These are phyloP conservation scores for Sorex araneus DNA, from an alignment of 2,113 vertebrate species.

Conservation along the genomic window DNA sequence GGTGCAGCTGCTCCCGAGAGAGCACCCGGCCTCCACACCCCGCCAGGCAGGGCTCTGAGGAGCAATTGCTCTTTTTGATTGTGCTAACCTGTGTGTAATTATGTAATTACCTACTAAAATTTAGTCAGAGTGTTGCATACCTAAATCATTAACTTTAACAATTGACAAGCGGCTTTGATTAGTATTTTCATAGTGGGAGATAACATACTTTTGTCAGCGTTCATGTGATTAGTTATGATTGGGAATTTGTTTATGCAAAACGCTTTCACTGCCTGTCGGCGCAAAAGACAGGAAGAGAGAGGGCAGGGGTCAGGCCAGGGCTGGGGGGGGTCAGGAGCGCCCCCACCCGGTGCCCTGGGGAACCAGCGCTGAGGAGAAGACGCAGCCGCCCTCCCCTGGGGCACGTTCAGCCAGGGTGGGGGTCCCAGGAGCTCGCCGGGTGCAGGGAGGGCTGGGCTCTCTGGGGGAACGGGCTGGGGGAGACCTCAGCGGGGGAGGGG, in stretches of 20 bases:
- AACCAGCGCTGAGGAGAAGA: not conserved
- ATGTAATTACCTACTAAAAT: constrained; percentile 92
- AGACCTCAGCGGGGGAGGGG: not conserved
- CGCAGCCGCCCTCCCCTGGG: not conserved
- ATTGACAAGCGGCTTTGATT: constrained; percentile 92
- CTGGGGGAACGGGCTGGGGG: constrained; percentile 63
- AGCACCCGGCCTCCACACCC: not conserved
- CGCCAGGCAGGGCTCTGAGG: constrained; percentile 62
- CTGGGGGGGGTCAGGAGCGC: too few relatives aligned
- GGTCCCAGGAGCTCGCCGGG: not conserved
- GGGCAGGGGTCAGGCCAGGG: not conserved
- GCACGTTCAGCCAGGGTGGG: not conserved
- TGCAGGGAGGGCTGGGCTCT: too few relatives aligned
- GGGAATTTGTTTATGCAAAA: constrained; percentile 91
- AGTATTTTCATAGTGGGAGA: constrained; percentile 89
- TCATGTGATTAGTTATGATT: constrained; percentile 90
- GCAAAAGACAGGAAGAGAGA: constrained; percentile 48
- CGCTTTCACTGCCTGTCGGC: constrained; percentile 88
- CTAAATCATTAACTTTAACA: constrained; percentile 93
- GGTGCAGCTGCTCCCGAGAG: not conserved
- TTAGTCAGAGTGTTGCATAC: constrained; percentile 90
- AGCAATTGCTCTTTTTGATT: constrained; percentile 90
- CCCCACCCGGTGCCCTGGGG: too few relatives aligned
- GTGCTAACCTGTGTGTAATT: constrained; percentile 91
- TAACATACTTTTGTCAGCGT: constrained; percentile 90